Evolutionary conservation across 2,888 invertebrate species (phyloP), one percentile per base, ranked within the genome.

Genomic region (Allolobophora icterica): DNA sequence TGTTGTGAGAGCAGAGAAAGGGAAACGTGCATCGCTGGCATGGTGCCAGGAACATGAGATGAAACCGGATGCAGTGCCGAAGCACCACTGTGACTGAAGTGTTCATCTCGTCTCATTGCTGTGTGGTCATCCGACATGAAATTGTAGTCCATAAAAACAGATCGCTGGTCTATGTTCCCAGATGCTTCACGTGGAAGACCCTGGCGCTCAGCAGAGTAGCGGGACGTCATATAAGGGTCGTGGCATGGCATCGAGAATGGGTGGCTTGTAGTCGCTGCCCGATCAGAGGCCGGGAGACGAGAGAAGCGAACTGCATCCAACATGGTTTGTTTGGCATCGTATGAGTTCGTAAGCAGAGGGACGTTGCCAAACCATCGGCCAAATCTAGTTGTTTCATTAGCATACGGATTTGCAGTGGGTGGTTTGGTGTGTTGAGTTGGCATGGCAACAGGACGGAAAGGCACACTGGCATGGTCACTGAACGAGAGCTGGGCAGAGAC

Each of bases 11-110:
- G 84, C 21, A 90, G 40, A 34, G 90, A 52, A n/a, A 90, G 87
- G 19, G 90, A 83, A 8, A 90, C 38, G n/a, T 90, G 90, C 90
- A 90, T 90, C 84, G 90, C 42, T 33, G 90, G 38, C 90, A 90
- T 84, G 40, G 38, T 33, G 30, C 90, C 90, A 42, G 90, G 40
- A 38, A 38, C 40, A 40, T 83, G 90, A 40, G 83, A 45, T 24
- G 90, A 83, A 3, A 84, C 84, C 84, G 38, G 83, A 87, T 84
- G 84, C 84, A 84, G 42, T 24, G 84, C 90, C 13, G 90, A 90
- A 34, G 52, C 90, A 33, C 52, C 90, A 33, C 58, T 30, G 89
- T 87, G 87, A 38, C 42, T 38, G 30, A 90, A 90, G 35, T 90
- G 90, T 15, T 90, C 90, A 19, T 90, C 90, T 33, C 90, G 52